phyloP scores from a whole-genome alignment of 2,113 vertebrate species.

The Forbesichthys agassizii region DNA sequence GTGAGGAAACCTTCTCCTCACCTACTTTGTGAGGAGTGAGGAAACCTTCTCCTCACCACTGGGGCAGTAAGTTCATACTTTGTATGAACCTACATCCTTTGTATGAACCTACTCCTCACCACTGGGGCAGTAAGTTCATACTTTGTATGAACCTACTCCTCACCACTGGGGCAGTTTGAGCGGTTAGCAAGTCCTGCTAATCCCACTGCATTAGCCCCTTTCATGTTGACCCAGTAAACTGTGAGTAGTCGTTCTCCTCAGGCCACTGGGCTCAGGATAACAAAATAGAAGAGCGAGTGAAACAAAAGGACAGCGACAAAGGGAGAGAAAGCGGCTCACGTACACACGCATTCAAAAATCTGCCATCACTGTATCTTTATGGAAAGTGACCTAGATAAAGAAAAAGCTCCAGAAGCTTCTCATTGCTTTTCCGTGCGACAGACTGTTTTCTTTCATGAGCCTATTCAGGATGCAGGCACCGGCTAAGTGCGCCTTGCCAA shows the following conservation, averaged over 20 bases:
- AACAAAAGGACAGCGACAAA: constrained; percentile 24
- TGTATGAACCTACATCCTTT: neutral
- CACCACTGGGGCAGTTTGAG: constrained; percentile 33
- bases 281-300: constrained; percentile 15
- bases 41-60: neutral
- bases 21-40: neutral
- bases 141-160: neutral
- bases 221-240: constrained; percentile 60
- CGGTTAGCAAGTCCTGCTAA: constrained; percentile 54
- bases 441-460: constrained; percentile 43
- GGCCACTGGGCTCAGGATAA: constrained; percentile 51
- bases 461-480: constrained; percentile 29
- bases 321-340: constrained; percentile 25
- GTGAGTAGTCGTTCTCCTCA: constrained; percentile 57
- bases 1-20: neutral
- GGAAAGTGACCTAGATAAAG: constrained; percentile 31
- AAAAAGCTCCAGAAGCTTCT: constrained; percentile 51
- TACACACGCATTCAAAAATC: constrained; percentile 48
- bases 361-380: no score
- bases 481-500: neutral
- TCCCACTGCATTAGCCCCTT: constrained; percentile 48
- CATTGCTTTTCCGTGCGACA: constrained; percentile 37
- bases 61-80: constrained; percentile 17
- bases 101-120: neutral
- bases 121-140: constrained; percentile 22